A percentile compares a stretch with the other conserved stretches of the same genome.
Evolutionary conservation across 64 coral and sea anemone species (phyloP).

Genomic region (Montipora sp.): DNA sequence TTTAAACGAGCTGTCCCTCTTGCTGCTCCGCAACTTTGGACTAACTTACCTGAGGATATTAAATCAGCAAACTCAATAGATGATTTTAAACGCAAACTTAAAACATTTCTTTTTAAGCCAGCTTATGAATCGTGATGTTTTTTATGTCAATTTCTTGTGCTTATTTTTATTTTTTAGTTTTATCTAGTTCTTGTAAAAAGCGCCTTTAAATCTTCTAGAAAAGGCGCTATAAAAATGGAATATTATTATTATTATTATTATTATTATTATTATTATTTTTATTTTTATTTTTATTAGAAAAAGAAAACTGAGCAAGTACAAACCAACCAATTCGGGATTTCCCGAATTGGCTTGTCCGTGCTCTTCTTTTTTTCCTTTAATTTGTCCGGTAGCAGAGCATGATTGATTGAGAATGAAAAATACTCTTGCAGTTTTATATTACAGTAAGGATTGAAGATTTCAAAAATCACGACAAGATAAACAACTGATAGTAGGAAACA

Average conservation of each 20-base stretch:
- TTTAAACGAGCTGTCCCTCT: background rate
- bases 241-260: background rate
- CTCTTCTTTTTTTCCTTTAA: no score
- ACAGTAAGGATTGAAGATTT: no score
- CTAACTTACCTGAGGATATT: background rate
- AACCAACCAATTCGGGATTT: no score
- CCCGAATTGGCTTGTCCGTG: no score
- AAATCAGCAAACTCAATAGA: background rate
- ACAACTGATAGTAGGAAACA: no score
- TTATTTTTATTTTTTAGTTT: background rate
- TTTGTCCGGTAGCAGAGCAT: no score
- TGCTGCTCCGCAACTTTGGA: background rate
- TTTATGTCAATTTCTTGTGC: background rate
- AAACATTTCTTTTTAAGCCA: background rate
- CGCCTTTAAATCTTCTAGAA: background rate
- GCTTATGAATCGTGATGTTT: background rate
- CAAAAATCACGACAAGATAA: no score
- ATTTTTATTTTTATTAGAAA: no score
- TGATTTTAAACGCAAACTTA: constrained; percentile 5
- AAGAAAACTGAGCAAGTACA: no score
- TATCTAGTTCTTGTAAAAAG: background rate
- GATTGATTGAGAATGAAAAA: no score
- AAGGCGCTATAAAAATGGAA: no score
- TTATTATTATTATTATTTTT: background rate
- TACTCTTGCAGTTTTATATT: no score